Base-by-base conservation (phyloP, 2,888 invertebrate genomes). In the Xestoiulus laeticollis region DNA sequence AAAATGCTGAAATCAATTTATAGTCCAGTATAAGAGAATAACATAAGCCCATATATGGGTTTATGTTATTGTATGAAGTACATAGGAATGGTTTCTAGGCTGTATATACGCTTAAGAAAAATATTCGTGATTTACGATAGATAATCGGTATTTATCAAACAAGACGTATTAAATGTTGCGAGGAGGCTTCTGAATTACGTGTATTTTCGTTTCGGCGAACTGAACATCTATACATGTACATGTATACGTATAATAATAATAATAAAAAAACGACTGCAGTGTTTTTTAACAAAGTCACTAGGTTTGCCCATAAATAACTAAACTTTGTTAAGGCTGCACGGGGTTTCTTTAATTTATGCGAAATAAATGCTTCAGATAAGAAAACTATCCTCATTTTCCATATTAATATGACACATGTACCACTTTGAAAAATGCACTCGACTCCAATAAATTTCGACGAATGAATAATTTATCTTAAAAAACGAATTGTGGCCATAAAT, bases 261-360 rank as follows among this genome's bases (percentile, higher is more conserved):
- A 14, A 4, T 4, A 14, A 26, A 38, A 38, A 38, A 38, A 38
- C 6, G 3, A 38, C 38, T 38, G 38, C 38, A 78, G 30, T 26
- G 30, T 30, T 26, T 78, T 78, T 78, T 78, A 78, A 78, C 78
- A 12, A 78, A 78, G 78, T 78, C 30, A 78, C 78, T 16, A 78
- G 78, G 78, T 14, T 78, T 78, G 1, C 30, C 78, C 78, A 78
- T 78, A 78, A 78, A 78, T 78, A 78, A 78, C 78, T 26, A 0
- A 30, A 30, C 30, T 78, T 2, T n/a, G n/a, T n/a, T 48, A 59
- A 78, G 30, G 30, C 78, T 30, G 30, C 78, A 30, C 78, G 78
- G 78, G 30, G 78, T 78, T 78, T 78, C 78, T 78, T 78, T 78
- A 78, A 78, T 78, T 78, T 78, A 78, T 78, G 78, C 78, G 78